Conservation (phyloP, 2,113 vertebrate genomes). For the Shinisaurus crocodilurus region DNA sequence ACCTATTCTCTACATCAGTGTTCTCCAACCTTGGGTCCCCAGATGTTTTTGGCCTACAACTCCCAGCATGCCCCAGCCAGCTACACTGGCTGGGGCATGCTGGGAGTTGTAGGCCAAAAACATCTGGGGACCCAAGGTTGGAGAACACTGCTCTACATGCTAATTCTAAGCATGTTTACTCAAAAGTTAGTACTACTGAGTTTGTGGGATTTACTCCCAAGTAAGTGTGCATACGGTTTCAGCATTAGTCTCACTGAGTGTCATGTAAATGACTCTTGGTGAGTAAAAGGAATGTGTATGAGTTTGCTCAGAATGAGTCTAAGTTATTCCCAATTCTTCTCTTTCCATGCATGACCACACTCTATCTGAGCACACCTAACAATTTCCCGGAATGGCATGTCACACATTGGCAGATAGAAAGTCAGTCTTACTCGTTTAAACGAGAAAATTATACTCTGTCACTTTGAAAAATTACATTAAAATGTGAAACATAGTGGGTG, state of each 20-base stretch:
- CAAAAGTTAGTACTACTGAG: neutral
- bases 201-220: neutral
- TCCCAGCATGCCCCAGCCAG: no score
- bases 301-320: neutral
- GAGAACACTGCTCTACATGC: no score
- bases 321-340: neutral
- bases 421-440: conserved; percentile 36
- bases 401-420: conserved; percentile 28
- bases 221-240: neutral
- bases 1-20: neutral
- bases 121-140: no score
- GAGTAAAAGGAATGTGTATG: conserved; percentile 6
- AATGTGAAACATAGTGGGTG: conserved; percentile 24
- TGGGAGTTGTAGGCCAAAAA: no score
- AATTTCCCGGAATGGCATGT: conserved; percentile 24
- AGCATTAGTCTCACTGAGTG: neutral
- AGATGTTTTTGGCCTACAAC: no score
- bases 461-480: conserved; percentile 28
- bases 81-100: no score
- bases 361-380: neutral
- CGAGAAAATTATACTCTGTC: conserved; percentile 35
- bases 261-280: neutral
- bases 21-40: no score
- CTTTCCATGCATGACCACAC: conserved; percentile 11
- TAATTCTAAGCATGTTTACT: neutral